Evolutionary conservation across 1,140 invertebrate genomes (phyloP).

Genomic region (Aphidius gifuensis): DNA sequence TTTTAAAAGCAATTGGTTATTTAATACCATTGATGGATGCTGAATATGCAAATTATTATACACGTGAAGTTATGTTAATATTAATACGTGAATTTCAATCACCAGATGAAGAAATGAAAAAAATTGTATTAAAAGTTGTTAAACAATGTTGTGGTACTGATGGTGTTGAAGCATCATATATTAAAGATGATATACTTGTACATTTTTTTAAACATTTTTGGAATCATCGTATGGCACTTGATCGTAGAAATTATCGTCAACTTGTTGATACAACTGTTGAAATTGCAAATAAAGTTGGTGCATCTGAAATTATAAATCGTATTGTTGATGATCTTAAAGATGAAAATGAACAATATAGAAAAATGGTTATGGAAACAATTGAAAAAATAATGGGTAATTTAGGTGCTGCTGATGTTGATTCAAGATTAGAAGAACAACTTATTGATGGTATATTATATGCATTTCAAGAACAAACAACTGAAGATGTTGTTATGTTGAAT

Average conservation of each 20-base stretch:
- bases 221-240: slow-evolving; percentile 99
- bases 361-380: slow-evolving; percentile 99
- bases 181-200: slow-evolving; percentile 97
- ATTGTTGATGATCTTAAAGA: slow-evolving; percentile 99
- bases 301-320: slow-evolving; percentile 96
- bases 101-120: slow-evolving; percentile 99
- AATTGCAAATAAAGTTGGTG: slow-evolving; percentile 99
- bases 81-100: slow-evolving; percentile 99
- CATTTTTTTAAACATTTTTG: slow-evolving; percentile 99
- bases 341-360: slow-evolving; percentile 98
- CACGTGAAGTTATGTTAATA: slow-evolving; percentile 99
- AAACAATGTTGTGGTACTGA: slow-evolving; percentile 99
- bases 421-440: slow-evolving; percentile 94
- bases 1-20: slow-evolving; percentile 99
- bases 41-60: slow-evolving; percentile 99
- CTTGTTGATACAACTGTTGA: slow-evolving; percentile 99
- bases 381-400: slow-evolving; percentile 98
- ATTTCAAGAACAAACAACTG: slow-evolving; percentile 99
- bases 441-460: slow-evolving; percentile 99
- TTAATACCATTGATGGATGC: slow-evolving; percentile 99
- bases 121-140: slow-evolving; percentile 99
- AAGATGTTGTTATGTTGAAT: slow-evolving; percentile 99
- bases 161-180: slow-evolving; percentile 98
- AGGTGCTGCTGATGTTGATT: slow-evolving; percentile 97
- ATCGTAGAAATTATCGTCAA: slow-evolving; percentile 94